A percentile compares a stretch with the other conserved stretches of the same genome.
phyloP scores from a whole-genome alignment of 2,888 invertebrate genomes.

The Lasiommata megera region DNA sequence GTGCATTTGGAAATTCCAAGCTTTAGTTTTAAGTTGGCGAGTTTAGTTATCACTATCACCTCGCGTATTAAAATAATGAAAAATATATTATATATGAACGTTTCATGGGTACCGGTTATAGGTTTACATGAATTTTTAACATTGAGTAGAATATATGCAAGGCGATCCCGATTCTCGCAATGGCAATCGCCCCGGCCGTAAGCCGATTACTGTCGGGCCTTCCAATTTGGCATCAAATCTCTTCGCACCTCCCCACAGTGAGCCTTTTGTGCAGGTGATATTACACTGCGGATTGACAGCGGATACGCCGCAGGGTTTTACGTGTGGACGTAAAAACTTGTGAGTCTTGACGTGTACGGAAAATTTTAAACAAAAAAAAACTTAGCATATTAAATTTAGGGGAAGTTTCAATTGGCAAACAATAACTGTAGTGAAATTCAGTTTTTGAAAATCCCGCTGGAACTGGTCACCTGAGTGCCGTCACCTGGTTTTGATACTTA shows the following conservation, averaged over 20 bases:
- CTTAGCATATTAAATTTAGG: too few relatives aligned
- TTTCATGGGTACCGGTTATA: too few relatives aligned
- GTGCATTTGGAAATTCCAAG: too few relatives aligned
- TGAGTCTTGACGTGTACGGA: constrained; percentile 10
- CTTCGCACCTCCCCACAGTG: constrained; percentile 50
- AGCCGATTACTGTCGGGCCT: constrained; percentile 59
- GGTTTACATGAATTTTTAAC: neutral
- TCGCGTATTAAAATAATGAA: too few relatives aligned
- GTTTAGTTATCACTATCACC: too few relatives aligned
- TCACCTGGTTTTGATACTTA: too few relatives aligned
- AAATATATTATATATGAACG: too few relatives aligned
- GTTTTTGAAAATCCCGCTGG: too few relatives aligned
- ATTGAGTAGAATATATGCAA: neutral
- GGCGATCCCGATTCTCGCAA: constrained; percentile 2
- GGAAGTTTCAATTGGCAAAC: too few relatives aligned
- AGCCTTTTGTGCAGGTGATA: constrained; percentile 50
- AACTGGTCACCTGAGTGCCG: too few relatives aligned
- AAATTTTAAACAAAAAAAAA: neutral
- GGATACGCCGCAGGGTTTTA: constrained; percentile 24
- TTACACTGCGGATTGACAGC: constrained; percentile 47
- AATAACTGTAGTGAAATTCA: too few relatives aligned
- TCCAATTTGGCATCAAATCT: constrained; percentile 67
- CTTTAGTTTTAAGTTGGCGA: too few relatives aligned
- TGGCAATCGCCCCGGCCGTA: constrained; percentile 37
- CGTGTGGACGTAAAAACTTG: constrained; percentile 19